phyloP scores from a whole-genome alignment of 2,797 vertebrate genomes.

The Acridotheres tristis region DNA sequence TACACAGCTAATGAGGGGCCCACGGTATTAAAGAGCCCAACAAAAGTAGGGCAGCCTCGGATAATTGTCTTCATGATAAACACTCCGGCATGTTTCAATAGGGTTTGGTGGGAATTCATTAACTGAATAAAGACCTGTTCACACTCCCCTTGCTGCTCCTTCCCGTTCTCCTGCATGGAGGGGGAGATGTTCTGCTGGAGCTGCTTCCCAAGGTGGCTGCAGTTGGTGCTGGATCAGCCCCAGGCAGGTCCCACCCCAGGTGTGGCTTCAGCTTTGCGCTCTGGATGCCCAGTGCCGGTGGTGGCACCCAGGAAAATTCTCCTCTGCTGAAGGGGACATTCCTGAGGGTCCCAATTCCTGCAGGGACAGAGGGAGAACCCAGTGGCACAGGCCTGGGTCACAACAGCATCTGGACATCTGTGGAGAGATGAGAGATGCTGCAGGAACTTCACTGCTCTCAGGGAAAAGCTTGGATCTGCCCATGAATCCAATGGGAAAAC shows the following conservation, averaged over 20 bases:
- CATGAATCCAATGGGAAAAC: background rate
- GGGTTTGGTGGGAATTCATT: conserved; percentile 30
- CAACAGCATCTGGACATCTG: rapidly evolving
- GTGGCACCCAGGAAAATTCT: background rate
- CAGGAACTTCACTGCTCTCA: background rate
- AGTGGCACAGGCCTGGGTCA: background rate
- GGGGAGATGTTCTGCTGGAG: background rate
- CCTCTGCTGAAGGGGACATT: background rate
- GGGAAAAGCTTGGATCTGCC: background rate
- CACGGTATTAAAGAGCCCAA: conserved; percentile 13
- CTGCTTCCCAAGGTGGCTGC: background rate
- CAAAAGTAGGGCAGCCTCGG: conserved; percentile 67
- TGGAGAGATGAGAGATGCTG: background rate
- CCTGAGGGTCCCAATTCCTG: background rate
- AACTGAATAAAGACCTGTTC: background rate
- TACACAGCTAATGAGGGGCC: conserved; percentile 54
- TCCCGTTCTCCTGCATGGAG: background rate
- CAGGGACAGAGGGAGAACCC: background rate
- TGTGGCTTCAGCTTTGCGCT: background rate
- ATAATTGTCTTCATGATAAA: conserved; percentile 64
- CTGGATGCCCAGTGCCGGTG: background rate
- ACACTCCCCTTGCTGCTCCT: background rate
- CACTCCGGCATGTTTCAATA: background rate
- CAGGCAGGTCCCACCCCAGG: background rate
- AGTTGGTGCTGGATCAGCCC: background rate